Evolutionary conservation across 2,797 vertebrate genomes (phyloP), one percentile per base, ranked within the genome.

Genomic region (Nannoperca australis): DNA sequence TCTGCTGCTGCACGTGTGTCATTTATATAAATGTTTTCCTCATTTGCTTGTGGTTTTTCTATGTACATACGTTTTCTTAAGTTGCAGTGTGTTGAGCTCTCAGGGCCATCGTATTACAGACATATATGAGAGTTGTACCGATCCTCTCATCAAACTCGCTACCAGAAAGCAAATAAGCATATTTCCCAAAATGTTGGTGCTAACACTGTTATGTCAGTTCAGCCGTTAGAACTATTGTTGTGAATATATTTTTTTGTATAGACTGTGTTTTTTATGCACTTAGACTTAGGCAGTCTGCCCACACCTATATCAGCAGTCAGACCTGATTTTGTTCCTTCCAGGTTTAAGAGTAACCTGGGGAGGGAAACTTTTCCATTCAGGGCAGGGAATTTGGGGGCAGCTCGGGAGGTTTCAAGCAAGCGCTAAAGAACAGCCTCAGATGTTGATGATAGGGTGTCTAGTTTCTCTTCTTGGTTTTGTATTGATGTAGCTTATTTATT

Each of bases 181-280:
- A 51, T 24, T 38, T n/a, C 2, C 18, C 11, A 8, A 9, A 55
- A 14, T 32, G 27, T n/a, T 3, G 0, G 34, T 13, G 12, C 18
- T 58, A 9, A 47, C 22, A 14, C 15, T 32, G 32, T 75, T 7
- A 54, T 60, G 40, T 76, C 27, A 68, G 58, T 11, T 50, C 45
- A 61, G 32, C 18, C 49, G 18, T 61, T 49, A 4, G 30, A 42
- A 14, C 18, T 62, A 7, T 36, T 64, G 18, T 54, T 76, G 49
- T 54, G 49, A 77, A 56, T 7, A 27, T 36, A 20, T 64, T 49
- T 78, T 55, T 54, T 22, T 17, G 5, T 55, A 34, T 11, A 1
- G 20, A 73, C 11, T 73, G 49, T 9, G 17, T 51, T 78, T 17
- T 10, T 36, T 15, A 42, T 56, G 22, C n/a, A n/a, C n/a, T n/a